phyloP scores from a whole-genome alignment of 2,113 vertebrate species.

The Megaptera novaeangliae region DNA sequence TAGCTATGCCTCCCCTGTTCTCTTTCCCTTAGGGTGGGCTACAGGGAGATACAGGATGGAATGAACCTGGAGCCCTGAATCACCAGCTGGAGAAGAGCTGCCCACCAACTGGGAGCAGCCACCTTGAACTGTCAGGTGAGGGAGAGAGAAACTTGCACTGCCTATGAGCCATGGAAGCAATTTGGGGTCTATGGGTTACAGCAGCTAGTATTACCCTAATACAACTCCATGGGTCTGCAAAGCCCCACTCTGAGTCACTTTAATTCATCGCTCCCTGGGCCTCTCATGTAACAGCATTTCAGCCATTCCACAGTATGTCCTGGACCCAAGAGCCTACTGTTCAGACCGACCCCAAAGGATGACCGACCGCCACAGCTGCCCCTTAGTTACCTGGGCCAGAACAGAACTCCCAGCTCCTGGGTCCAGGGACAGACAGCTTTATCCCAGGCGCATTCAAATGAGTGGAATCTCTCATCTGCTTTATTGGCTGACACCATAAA shows the following conservation, averaged over 20 bases:
- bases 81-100: background rate
- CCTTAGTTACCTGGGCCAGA: conserved; percentile 13
- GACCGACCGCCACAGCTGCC: background rate
- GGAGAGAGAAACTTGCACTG: background rate
- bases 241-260: background rate
- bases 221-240: background rate
- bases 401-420: background rate
- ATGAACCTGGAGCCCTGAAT: background rate
- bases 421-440: conserved; percentile 34
- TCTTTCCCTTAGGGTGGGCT: background rate
- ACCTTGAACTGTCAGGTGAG: background rate
- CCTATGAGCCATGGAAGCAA: background rate
- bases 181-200: background rate
- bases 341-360: background rate
- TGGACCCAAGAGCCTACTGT: background rate
- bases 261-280: background rate
- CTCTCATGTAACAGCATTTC: background rate
- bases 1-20: background rate
- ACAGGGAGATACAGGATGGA: background rate
- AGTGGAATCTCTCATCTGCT: conserved; percentile 76
- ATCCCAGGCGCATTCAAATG: conserved; percentile 52
- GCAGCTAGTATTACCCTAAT: background rate
- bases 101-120: background rate
- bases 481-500: conserved; percentile 81
- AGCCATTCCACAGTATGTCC: background rate